phyloP scores from a whole-genome alignment of 2,113 vertebrate species.

The Cinclus mexicanus region DNA sequence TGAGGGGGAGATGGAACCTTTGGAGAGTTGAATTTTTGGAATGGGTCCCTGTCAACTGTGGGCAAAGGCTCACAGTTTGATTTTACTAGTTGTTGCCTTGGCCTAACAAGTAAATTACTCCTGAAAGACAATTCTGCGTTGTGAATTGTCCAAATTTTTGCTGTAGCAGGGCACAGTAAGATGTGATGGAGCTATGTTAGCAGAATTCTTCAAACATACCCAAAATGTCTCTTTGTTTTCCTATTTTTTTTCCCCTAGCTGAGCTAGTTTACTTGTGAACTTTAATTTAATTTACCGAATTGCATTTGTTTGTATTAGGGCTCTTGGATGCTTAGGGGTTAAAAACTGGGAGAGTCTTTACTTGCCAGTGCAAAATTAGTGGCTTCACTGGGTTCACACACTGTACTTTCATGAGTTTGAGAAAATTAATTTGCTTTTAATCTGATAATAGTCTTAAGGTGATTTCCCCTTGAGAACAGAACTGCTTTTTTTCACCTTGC shows the following conservation, averaged over 20 bases:
- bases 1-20: background rate
- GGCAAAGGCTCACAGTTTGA: background rate
- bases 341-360: background rate
- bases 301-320: background rate
- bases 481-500: background rate
- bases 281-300: background rate
- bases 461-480: background rate
- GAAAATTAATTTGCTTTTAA: background rate
- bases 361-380: background rate
- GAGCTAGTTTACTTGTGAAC: background rate
- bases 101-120: background rate
- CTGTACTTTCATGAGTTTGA: background rate
- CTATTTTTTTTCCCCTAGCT: background rate
- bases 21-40: background rate
- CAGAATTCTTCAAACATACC: background rate
- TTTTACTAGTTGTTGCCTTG: background rate
- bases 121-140: background rate
- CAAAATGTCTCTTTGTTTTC: background rate
- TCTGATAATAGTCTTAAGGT: background rate
- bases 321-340: background rate
- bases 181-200: background rate
- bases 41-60: rapidly evolving
- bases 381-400: background rate
- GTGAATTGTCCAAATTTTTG: background rate
- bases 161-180: background rate